Percentiles rank a stretch among this genome's conserved stretches.
Evolutionary conservation across 1,140 invertebrate genomes (phyloP).

Genomic region (Solenopsis fugax): DNA sequence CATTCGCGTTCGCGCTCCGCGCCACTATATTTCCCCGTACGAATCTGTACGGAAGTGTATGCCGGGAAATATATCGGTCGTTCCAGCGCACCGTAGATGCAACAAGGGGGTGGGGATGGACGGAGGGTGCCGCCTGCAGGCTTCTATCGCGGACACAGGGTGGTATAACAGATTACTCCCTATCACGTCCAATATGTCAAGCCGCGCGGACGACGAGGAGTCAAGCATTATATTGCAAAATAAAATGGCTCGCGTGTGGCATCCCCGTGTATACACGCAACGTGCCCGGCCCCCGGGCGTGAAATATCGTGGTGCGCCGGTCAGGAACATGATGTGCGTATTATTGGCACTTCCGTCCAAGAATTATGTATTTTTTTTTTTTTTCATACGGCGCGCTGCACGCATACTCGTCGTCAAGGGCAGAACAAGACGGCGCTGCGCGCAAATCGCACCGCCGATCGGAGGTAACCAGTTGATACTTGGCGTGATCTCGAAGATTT

Average conservation of each 20-base stretch:
- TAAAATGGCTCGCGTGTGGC: constrained; percentile 67
- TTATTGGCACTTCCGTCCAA: constrained; percentile 70
- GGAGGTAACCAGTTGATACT: background rate
- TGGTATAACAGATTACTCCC: constrained; percentile 74
- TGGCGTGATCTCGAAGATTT: background rate
- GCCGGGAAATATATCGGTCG: constrained; percentile 67
- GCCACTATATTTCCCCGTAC: constrained; percentile 33
- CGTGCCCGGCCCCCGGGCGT: background rate
- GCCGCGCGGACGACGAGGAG: constrained; percentile 69
- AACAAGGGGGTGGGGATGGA: background rate
- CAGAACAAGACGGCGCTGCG: constrained; percentile 1
- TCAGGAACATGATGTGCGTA: constrained; percentile 59
- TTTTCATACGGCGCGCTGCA: constrained; percentile 25
- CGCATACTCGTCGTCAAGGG: background rate
- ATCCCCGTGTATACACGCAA: background rate
- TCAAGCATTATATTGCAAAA: constrained; percentile 75
- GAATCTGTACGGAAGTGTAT: constrained; percentile 53
- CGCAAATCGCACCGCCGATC: background rate
- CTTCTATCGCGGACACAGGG: constrained; percentile 63
- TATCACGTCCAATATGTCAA: constrained; percentile 77
- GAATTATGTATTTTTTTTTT: constrained; percentile 73
- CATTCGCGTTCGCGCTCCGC: constrained; percentile 35
- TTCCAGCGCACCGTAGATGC: constrained; percentile 37
- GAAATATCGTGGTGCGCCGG: constrained; percentile 63
- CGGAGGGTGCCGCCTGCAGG: background rate